Percentiles rank a stretch among this genome's conserved stretches.
These are phyloP conservation scores for Charanyca ferruginea DNA, from an alignment of 2,888 invertebrate species.

Conservation along the genomic window DNA sequence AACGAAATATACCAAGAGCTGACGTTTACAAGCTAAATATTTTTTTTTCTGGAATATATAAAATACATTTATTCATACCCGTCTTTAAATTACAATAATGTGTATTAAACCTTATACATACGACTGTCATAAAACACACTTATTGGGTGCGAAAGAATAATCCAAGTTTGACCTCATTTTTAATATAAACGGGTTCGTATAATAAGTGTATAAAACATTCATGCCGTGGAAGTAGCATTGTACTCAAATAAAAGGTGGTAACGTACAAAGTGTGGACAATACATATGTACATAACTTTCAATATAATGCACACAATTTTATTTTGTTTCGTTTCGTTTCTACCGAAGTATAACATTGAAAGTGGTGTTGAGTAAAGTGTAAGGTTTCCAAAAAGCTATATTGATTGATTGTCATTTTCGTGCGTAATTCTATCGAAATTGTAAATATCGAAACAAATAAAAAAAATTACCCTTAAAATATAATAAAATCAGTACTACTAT, in stretches of 20 bases:
- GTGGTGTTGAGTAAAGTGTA: background rate
- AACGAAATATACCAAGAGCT: background rate
- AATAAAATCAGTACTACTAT: background rate
- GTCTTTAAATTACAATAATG: slow-evolving; percentile 39
- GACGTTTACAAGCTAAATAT: background rate
- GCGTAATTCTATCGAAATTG: too few relatives aligned
- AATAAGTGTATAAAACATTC: slow-evolving; percentile 39
- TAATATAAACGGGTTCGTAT: slow-evolving; percentile 32
- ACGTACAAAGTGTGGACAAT: slow-evolving; percentile 30
- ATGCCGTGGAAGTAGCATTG: slow-evolving; percentile 33
- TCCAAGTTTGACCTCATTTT: slow-evolving; percentile 55
- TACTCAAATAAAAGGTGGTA: slow-evolving; percentile 39
- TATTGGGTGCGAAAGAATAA: slow-evolving; percentile 47
- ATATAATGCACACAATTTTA: slow-evolving; percentile 26
- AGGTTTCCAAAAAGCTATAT: background rate
- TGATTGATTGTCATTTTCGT: too few relatives aligned
- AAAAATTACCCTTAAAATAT: slow-evolving; percentile 2
- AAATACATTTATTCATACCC: background rate
- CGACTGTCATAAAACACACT: slow-evolving; percentile 42
- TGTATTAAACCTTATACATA: slow-evolving; percentile 14
- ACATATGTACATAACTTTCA: slow-evolving; percentile 33
- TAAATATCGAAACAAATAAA: background rate
- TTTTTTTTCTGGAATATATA: background rate
- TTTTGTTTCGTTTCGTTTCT: slow-evolving; percentile 15
- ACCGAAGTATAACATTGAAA: background rate